phyloP scores from a whole-genome alignment of 2,888 invertebrate genomes.

The Xylota sylvarum region DNA sequence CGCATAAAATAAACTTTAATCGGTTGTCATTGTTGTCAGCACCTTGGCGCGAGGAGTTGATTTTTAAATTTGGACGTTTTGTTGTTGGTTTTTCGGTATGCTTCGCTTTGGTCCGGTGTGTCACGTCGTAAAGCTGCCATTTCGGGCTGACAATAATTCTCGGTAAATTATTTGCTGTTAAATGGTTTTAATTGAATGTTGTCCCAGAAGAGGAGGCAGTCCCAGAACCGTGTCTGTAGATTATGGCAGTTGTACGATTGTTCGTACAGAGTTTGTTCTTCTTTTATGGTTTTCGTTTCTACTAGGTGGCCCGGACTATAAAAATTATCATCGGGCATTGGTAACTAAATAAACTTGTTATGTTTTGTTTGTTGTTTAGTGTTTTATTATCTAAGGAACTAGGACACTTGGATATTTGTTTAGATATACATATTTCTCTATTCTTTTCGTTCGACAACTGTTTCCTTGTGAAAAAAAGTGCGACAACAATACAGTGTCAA shows the following conservation, averaged over 20 bases:
- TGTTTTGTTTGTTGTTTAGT: slow-evolving; percentile 2
- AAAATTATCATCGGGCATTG: slow-evolving; percentile 41
- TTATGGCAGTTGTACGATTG: slow-evolving; percentile 51
- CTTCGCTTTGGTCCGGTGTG: slow-evolving; percentile 64
- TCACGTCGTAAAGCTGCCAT: slow-evolving; percentile 77
- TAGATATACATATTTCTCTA: too few species aligned
- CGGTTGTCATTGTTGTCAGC: slow-evolving; percentile 77
- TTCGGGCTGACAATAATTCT: slow-evolving; percentile 73
- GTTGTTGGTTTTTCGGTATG: slow-evolving; percentile 37
- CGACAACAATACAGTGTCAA: too few species aligned
- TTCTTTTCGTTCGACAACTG: too few species aligned
- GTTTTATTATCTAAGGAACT: slow-evolving; percentile 41
- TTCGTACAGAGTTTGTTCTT: slow-evolving; percentile 57
- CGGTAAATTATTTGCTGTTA: slow-evolving; percentile 77
- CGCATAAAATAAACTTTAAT: slow-evolving; percentile 76
- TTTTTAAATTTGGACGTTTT: slow-evolving; percentile 61
- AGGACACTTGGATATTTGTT: slow-evolving; percentile 10
- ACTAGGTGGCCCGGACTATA: slow-evolving; percentile 66
- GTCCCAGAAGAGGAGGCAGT: slow-evolving; percentile 55
- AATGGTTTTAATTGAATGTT: slow-evolving; percentile 77
- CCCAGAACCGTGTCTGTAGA: slow-evolving; percentile 46
- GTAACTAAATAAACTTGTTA: slow-evolving; percentile 9
- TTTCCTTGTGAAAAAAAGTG: too few species aligned
- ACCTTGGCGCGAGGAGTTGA: slow-evolving; percentile 74
- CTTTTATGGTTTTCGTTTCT: slow-evolving; percentile 62